Conservation (phyloP, 2,888 invertebrate genomes). For the Tridacna crocea region DNA sequence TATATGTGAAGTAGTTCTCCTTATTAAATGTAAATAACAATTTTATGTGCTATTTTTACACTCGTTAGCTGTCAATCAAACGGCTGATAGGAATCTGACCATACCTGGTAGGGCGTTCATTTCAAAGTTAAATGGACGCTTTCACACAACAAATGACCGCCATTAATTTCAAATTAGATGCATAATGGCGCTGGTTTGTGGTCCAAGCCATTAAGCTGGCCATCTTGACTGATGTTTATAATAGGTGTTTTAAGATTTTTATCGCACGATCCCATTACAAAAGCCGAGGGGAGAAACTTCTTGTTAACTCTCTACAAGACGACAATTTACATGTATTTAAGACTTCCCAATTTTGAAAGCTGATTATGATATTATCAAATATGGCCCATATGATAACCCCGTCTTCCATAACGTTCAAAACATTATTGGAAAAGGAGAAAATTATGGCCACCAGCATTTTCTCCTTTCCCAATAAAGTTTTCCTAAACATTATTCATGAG, state of each 20-base stretch:
- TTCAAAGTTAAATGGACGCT: conserved; percentile 47
- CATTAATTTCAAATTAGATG: conserved; percentile 65
- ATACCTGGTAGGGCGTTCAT: conserved; percentile 22
- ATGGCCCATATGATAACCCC: too few species aligned
- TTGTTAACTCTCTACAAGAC: conserved; percentile 14
- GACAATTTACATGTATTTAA: not conserved
- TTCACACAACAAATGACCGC: conserved; percentile 58
- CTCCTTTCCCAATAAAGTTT: too few species aligned
- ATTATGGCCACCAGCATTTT: too few species aligned
- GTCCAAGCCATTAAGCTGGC: conserved; percentile 21
- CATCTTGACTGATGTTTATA: conserved; percentile 27
- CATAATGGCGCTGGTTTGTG: conserved; percentile 36
- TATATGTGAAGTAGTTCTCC: conserved; percentile 7
- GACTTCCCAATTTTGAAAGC: not conserved
- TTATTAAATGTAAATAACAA: conserved; percentile 24
- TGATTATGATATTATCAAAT: not conserved
- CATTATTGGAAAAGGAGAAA: too few species aligned
- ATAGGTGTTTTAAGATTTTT: conserved; percentile 20
- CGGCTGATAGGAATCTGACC: not conserved
- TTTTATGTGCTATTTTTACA: conserved; percentile 25
- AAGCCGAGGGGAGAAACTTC: conserved; percentile 3
- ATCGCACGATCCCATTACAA: conserved; percentile 11
- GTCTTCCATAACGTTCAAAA: too few species aligned
- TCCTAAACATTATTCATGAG: too few species aligned
- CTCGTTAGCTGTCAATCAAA: conserved; percentile 27